Evolutionary conservation across 2,797 vertebrate species (phyloP).

Genomic region (Pteropus rufus): DNA sequence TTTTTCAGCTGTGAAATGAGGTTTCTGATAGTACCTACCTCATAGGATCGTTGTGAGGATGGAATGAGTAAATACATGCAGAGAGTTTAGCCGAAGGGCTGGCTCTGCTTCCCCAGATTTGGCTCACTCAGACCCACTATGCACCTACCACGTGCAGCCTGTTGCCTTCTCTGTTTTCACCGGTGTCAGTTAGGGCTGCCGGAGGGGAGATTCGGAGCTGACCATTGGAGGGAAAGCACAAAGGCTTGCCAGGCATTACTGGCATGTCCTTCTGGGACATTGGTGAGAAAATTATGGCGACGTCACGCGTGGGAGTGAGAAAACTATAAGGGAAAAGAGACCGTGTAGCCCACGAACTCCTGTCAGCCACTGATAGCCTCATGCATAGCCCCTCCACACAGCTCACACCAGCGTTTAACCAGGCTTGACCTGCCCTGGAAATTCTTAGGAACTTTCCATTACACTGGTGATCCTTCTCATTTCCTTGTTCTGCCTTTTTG

Average conservation of each 20-base stretch:
- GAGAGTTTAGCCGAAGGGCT: no score
- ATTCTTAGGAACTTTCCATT: neutral
- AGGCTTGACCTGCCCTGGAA: neutral
- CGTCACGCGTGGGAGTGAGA: neutral
- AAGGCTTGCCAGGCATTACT: neutral
- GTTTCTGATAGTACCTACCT: neutral
- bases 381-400: accelerated
- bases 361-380: accelerated
- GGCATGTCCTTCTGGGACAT: neutral
- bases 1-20: neutral
- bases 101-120: neutral
- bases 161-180: neutral
- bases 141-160: neutral
- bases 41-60: neutral
- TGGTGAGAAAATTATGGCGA: neutral
- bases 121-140: neutral
- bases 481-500: neutral
- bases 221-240: neutral
- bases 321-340: neutral
- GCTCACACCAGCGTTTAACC: neutral
- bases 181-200: neutral
- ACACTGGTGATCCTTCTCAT: neutral
- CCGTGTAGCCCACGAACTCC: accelerated
- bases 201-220: neutral
- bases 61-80: neutral